A percentile compares a stretch with the other conserved stretches of the same genome.
Conservation (phyloP, 30 jellyfish, hydroid and myxozoan genomes). For the Turritopsis rubra region DNA sequence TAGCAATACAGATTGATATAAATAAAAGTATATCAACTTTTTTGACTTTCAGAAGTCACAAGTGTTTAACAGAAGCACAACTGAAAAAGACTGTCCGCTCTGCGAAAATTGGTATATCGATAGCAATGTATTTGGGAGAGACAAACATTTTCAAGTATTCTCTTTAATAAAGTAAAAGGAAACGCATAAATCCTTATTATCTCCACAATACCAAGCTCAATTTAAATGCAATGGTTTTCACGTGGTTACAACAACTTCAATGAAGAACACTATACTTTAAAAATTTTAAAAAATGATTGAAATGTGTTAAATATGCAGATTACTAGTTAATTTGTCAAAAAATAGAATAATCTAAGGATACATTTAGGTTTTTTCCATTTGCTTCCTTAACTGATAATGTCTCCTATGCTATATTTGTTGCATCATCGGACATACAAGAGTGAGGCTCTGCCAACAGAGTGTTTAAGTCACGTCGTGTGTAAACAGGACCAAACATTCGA, state of each 20-base stretch:
- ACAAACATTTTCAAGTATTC: background rate
- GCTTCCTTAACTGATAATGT: background rate
- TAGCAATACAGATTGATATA: background rate
- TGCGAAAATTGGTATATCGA: background rate
- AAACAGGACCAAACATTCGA: too few relatives aligned
- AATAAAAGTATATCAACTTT: background rate
- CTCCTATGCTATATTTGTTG: background rate
- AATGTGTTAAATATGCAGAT: background rate
- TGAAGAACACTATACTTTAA: background rate
- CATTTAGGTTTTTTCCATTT: background rate
- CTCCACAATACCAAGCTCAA: background rate
- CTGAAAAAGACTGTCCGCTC: background rate
- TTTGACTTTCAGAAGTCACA: background rate
- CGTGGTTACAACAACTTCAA: background rate
- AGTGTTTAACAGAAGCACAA: background rate
- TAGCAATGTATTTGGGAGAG: background rate
- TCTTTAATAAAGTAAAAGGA: background rate
- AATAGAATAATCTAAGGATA: background rate
- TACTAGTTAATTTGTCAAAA: background rate
- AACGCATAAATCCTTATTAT: background rate
- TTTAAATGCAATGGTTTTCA: background rate
- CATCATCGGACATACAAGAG: background rate
- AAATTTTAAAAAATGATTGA: background rate
- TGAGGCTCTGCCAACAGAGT: background rate
- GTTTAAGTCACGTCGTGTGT: background rate